Evolutionary conservation across 2,888 invertebrate species (phyloP).

Genomic region (Germaria angustata): DNA sequence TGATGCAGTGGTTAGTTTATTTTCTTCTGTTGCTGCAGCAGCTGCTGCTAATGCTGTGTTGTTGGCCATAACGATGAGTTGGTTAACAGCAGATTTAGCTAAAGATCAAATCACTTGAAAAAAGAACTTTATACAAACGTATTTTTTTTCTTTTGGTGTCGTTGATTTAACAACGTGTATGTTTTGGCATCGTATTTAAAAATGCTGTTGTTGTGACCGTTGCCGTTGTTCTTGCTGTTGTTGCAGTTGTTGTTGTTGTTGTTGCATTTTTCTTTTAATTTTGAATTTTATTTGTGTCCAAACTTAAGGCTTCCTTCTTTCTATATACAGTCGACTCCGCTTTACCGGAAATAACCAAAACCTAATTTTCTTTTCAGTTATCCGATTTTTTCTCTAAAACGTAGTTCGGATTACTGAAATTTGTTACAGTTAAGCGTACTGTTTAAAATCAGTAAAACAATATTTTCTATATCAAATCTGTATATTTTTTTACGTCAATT

Average conservation of each 20-base stretch:
- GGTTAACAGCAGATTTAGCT: conserved; percentile 61
- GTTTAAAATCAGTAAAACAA: too few relatives aligned
- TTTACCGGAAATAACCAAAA: too few relatives aligned
- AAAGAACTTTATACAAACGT: too few relatives aligned
- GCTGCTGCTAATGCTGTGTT: conserved; percentile 2
- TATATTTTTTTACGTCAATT: too few relatives aligned
- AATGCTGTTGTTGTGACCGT: conserved; percentile 35
- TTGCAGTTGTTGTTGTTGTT: conserved; percentile 9
- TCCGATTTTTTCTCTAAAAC: too few relatives aligned
- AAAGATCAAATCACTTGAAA: conserved; percentile 60
- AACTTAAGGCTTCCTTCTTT: conserved; percentile 43
- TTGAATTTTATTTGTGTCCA: conserved; percentile 39
- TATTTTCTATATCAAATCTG: too few relatives aligned
- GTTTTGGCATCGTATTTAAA: conserved; percentile 47
- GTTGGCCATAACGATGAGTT: conserved; percentile 39
- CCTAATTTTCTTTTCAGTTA: too few relatives aligned
- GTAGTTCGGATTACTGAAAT: too few relatives aligned
- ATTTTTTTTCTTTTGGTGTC: conserved; percentile 13
- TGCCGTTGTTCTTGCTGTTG: conserved; percentile 2
- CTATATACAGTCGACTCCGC: too few relatives aligned
- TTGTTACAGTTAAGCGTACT: too few relatives aligned
- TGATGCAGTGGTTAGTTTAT: not conserved
- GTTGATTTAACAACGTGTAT: conserved; percentile 34
- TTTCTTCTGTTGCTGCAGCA: conserved; percentile 23
- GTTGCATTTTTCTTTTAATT: conserved; percentile 48